A percentile compares a stretch with the other conserved stretches of the same genome.
phyloP scores from a whole-genome alignment of 2,113 vertebrate species.

The Tachysurus fulvidraco region DNA sequence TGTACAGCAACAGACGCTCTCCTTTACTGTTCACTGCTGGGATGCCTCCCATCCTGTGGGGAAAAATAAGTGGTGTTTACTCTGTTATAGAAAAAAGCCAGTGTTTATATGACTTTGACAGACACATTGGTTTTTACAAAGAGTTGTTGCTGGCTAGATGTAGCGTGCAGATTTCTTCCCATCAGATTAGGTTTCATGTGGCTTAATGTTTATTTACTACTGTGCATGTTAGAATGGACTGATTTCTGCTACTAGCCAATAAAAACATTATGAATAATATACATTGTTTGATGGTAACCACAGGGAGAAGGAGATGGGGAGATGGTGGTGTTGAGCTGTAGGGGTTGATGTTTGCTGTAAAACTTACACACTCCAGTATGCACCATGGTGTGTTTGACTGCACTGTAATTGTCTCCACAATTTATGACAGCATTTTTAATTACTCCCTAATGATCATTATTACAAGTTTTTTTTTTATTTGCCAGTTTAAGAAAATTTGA shows the following conservation, averaged over 20 bases:
- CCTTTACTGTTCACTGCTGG: slow-evolving; percentile 92
- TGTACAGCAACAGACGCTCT: slow-evolving; percentile 88
- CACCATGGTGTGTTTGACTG: background rate
- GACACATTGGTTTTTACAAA: background rate
- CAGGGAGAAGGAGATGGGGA: no score
- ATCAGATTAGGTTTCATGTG: background rate
- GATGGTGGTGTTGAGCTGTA: background rate
- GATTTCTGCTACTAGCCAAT: background rate
- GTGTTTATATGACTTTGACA: background rate
- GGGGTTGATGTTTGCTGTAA: no score
- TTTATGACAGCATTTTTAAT: background rate
- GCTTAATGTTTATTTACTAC: background rate
- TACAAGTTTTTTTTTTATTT: background rate
- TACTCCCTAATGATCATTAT: background rate
- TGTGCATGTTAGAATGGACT: background rate
- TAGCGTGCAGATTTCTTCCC: background rate
- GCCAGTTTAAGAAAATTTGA: background rate
- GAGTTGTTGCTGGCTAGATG: background rate
- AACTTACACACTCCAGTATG: background rate
- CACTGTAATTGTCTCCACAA: background rate
- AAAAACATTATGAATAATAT: background rate
- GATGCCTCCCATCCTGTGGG: slow-evolving; percentile 92
- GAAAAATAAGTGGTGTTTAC: background rate
- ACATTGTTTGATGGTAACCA: background rate
- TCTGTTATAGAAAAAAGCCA: background rate